Conservation (phyloP, 2,113 vertebrate species). For the Taxidea taxus region DNA sequence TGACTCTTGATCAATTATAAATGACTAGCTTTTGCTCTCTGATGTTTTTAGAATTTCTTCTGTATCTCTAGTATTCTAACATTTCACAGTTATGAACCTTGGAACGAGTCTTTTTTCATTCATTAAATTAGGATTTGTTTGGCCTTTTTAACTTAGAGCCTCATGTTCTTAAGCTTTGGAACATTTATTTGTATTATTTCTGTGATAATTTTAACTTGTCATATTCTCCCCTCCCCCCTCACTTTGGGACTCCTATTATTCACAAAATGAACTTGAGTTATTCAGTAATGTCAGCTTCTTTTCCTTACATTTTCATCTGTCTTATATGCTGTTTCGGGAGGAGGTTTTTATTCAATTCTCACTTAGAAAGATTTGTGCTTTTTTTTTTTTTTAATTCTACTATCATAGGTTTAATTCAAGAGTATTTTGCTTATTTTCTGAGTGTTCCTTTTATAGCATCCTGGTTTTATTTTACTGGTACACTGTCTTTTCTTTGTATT, state of each 20-base stretch:
- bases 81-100: neutral
- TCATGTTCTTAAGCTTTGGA: neutral
- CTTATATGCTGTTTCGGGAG: neutral
- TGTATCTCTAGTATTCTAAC: neutral
- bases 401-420: neutral
- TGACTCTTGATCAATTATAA: constrained; percentile 40
- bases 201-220: neutral
- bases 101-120: neutral
- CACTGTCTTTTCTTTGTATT: neutral
- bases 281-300: neutral
- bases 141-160: neutral
- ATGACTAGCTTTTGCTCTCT: constrained; percentile 31
- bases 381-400: neutral
- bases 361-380: neutral
- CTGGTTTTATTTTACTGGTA: neutral
- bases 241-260: neutral
- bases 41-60: constrained; percentile 26
- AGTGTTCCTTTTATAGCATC: neutral
- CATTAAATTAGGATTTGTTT: neutral
- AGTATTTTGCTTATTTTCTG: neutral
- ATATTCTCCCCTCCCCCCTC: neutral
- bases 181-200: neutral
- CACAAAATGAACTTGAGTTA: neutral
- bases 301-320: neutral
- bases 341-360: neutral